Conservation (phyloP, 2,888 invertebrate species). For the Schizaphis graminum region DNA sequence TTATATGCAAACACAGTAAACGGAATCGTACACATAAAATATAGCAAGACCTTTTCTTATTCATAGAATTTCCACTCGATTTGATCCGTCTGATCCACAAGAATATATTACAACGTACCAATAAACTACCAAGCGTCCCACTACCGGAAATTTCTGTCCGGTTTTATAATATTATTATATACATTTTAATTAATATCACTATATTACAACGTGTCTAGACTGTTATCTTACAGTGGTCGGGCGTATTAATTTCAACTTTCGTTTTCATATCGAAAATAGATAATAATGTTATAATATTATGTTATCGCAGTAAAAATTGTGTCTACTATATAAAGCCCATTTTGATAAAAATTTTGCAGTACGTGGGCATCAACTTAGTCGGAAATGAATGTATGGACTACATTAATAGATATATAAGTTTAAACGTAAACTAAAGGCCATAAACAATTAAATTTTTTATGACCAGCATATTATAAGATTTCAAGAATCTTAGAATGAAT, state of each 20-base stretch:
- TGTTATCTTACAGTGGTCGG: constrained; percentile 41
- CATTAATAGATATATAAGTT: background rate
- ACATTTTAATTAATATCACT: background rate
- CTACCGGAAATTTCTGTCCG: constrained; percentile 42
- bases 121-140: background rate
- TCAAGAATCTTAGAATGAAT: background rate
- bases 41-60: constrained; percentile 30
- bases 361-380: background rate
- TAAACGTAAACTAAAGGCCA: background rate
- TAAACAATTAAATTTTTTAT: background rate
- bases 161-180: background rate
- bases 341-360: background rate
- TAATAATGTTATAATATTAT: background rate
- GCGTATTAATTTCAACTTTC: constrained; percentile 53
- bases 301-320: background rate
- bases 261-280: constrained; percentile 45
- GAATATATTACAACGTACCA: background rate
- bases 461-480: background rate
- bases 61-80: constrained; percentile 56
- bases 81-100: constrained; percentile 38
- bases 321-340: background rate
- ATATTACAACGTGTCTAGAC: constrained; percentile 38
- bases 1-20: constrained; percentile 66
- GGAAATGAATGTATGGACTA: background rate
- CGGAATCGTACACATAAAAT: constrained; percentile 33